Conservation (phyloP, 2,797 vertebrate genomes). For the Anguilla marmorata region DNA sequence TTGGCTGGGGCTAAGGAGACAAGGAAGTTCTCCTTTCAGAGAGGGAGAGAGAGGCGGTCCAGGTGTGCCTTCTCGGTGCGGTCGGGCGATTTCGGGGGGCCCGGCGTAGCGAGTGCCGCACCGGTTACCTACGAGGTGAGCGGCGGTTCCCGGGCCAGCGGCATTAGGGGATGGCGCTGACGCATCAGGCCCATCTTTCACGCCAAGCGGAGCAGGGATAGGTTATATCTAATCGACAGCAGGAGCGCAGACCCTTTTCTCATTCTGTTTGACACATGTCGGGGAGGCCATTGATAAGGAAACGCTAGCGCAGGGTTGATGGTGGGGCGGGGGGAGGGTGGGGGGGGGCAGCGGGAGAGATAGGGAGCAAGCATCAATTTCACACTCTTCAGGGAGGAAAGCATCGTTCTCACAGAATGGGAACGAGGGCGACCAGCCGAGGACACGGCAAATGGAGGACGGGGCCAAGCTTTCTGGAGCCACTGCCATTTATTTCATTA, state of each 20-base stretch:
- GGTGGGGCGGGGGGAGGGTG: not conserved
- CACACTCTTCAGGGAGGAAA: not conserved
- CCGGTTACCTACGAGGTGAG: not conserved
- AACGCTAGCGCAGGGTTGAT: not conserved
- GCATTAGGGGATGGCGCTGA: not conserved
- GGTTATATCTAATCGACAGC: not conserved
- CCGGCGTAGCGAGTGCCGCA: not conserved
- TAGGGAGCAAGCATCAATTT: constrained; percentile 4
- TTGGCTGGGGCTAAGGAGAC: not conserved
- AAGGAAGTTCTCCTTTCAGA: not conserved
- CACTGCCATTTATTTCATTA: no score
- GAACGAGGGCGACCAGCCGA: not conserved
- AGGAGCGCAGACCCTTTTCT: not conserved
- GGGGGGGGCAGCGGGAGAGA: not conserved
- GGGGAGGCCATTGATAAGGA: not conserved
- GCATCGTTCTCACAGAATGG: not conserved
- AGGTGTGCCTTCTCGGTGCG: not conserved
- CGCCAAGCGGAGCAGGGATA: not conserved
- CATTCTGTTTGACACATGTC: not conserved
- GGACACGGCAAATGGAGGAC: not conserved
- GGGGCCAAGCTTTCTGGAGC: not conserved
- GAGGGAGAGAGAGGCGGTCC: not conserved
- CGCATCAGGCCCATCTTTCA: not conserved
- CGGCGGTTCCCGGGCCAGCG: not conserved
- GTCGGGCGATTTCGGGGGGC: not conserved